Percentiles rank a stretch among this genome's conserved stretches.
phyloP scores from a whole-genome alignment of 2,113 vertebrate species.

The Hypomesus transpacificus region DNA sequence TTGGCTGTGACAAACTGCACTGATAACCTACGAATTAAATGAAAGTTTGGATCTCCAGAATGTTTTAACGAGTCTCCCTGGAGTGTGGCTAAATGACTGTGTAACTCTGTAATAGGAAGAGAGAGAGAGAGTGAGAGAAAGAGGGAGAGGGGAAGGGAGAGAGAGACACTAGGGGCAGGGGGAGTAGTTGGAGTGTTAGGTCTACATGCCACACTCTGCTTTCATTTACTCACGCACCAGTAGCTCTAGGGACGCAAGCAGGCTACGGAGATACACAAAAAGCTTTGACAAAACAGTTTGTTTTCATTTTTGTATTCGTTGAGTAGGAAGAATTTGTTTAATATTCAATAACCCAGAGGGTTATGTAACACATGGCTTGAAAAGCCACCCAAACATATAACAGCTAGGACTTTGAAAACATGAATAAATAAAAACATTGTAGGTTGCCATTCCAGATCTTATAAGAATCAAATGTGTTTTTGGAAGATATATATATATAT shows the following conservation, averaged over 20 bases:
- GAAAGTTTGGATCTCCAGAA: constrained; percentile 62
- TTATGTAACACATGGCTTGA: constrained; percentile 19
- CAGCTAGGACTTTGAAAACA: neutral
- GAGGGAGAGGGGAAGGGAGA: constrained; percentile 1
- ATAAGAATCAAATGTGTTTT: too few relatives aligned
- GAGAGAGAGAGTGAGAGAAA: constrained; percentile 4
- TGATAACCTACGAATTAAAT: constrained; percentile 63
- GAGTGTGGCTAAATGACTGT: constrained; percentile 60
- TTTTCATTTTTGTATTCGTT: constrained; percentile 42
- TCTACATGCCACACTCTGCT: constrained; percentile 45
- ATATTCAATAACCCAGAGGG: constrained; percentile 37
- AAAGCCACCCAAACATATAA: constrained; percentile 8
- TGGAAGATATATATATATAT: too few relatives aligned
- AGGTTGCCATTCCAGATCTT: constrained; percentile 6
- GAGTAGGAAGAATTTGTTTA: constrained; percentile 36
- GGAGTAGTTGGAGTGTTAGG: constrained; percentile 20
- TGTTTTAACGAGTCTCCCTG: constrained; percentile 65
- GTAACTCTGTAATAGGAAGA: constrained; percentile 34
- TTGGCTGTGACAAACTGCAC: constrained; percentile 58
- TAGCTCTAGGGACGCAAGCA: constrained; percentile 48
- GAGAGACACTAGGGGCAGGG: neutral
- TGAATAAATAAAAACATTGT: constrained; percentile 3
- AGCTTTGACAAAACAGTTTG: constrained; percentile 54
- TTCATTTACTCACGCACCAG: constrained; percentile 53
- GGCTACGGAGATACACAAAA: constrained; percentile 44